Evolutionary conservation across 1,140 invertebrate genomes (phyloP).

Genomic region (Psix sp.): DNA sequence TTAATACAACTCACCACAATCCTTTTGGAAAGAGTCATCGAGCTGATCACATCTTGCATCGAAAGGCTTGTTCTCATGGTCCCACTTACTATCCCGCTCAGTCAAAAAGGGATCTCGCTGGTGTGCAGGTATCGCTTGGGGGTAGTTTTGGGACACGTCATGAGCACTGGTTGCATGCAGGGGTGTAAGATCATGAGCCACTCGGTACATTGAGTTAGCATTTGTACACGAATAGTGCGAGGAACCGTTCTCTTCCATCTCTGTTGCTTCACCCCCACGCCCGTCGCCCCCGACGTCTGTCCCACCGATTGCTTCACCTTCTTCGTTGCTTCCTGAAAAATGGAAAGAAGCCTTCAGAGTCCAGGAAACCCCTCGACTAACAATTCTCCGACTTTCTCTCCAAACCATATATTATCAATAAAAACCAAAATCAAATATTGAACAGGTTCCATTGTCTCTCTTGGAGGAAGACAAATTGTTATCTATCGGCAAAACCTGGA

Average conservation of each 20-base stretch:
- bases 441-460: no score
- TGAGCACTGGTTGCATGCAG: constrained; percentile 57
- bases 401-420: constrained; percentile 5
- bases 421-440: no score
- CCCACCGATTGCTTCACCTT: constrained; percentile 68
- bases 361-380: no score
- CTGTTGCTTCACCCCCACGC: constrained; percentile 57
- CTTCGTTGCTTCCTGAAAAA: constrained; percentile 74
- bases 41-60: no score
- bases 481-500: not conserved
- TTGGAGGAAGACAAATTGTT: constrained; percentile 11
- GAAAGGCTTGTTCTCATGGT: not conserved
- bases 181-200: constrained; percentile 48
- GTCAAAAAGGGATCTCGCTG: constrained; percentile 51
- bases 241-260: constrained; percentile 72
- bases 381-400: no score
- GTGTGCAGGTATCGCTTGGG: constrained; percentile 49
- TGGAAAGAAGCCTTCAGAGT: no score
- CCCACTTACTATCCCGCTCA: constrained; percentile 15
- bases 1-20: no score
- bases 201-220: constrained; percentile 57
- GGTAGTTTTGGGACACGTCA: constrained; percentile 60
- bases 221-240: constrained; percentile 56
- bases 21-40: no score
- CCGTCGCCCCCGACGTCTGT: constrained; percentile 53